phyloP scores from a whole-genome alignment of 2,113 vertebrate species.

The Agelaius tricolor region DNA sequence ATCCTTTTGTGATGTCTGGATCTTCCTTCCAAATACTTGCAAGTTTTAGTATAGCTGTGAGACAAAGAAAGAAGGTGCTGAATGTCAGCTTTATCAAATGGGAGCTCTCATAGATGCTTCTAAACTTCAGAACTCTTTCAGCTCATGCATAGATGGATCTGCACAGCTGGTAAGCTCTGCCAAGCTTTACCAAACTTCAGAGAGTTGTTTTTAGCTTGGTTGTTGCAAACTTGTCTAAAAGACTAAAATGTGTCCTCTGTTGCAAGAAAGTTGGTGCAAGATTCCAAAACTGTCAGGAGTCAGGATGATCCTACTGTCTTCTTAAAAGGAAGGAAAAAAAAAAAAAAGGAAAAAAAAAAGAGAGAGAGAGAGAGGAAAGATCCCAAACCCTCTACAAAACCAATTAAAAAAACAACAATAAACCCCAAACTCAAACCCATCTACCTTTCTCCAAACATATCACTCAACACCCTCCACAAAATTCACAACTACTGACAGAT shows the following conservation, averaged over 20 bases:
- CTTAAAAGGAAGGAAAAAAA: too few species aligned
- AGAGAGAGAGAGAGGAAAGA: not conserved
- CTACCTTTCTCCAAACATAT: not conserved
- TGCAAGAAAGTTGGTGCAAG: not conserved
- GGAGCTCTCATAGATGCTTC: not conserved
- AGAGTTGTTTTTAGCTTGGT: not conserved
- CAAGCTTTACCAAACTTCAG: not conserved
- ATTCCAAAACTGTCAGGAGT: not conserved
- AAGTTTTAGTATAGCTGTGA: not conserved
- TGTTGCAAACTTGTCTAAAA: not conserved
- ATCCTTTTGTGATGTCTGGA: not conserved
- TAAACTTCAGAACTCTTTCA: not conserved
- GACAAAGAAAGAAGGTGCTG: not conserved
- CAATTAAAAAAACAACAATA: not conserved
- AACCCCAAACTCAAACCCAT: not conserved
- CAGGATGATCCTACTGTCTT: not conserved
- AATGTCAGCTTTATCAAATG: not conserved
- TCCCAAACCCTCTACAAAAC: not conserved
- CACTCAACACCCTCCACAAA: not conserved
- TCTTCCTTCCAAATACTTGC: not conserved
- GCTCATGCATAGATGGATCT: not conserved
- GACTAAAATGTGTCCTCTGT: not conserved
- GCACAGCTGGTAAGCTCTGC: not conserved
- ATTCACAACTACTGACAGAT: not conserved
- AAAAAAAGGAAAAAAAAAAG: too few species aligned